Percentiles rank a stretch among this genome's conserved stretches.
Evolutionary conservation across 1,140 invertebrate species (phyloP).

Genomic region (Armadillidium nasatum): DNA sequence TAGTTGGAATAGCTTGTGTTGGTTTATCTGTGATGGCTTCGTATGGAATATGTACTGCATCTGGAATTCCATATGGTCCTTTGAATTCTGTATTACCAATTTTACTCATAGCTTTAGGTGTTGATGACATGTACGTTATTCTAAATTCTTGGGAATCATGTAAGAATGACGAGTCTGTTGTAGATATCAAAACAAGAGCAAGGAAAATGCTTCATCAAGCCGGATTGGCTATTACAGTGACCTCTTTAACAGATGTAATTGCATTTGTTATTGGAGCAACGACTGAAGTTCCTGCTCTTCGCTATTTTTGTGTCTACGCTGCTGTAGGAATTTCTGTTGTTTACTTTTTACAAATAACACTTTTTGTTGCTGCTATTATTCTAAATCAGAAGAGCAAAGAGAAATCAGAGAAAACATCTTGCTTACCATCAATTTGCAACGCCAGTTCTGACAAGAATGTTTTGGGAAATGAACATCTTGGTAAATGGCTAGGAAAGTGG

Average conservation of each 20-base stretch:
- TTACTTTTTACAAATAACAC: conserved; percentile 56
- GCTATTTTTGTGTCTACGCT: conserved; percentile 56
- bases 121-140: conserved; percentile 57
- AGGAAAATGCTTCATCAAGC: conserved; percentile 54
- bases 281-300: conserved; percentile 54
- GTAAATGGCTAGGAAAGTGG: background rate
- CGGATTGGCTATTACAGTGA: conserved; percentile 63
- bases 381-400: conserved; percentile 51
- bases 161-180: conserved; percentile 6
- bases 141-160: conserved; percentile 49
- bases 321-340: conserved; percentile 54
- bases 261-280: conserved; percentile 64
- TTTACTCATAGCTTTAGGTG: conserved; percentile 56
- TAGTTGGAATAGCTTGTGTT: conserved; percentile 56
- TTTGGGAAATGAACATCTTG: background rate
- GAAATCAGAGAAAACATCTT: background rate
- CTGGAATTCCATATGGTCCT: conserved; percentile 56
- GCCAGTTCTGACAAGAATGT: background rate
- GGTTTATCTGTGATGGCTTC: conserved; percentile 55
- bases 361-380: conserved; percentile 57
- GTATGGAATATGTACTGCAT: conserved; percentile 56
- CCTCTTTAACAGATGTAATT: conserved; percentile 62
- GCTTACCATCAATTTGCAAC: background rate
- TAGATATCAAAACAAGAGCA: conserved; percentile 49
- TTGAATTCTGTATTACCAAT: conserved; percentile 59